Evolutionary conservation across 2,888 invertebrate species (phyloP).

Genomic region (Trisateles emortualis): DNA sequence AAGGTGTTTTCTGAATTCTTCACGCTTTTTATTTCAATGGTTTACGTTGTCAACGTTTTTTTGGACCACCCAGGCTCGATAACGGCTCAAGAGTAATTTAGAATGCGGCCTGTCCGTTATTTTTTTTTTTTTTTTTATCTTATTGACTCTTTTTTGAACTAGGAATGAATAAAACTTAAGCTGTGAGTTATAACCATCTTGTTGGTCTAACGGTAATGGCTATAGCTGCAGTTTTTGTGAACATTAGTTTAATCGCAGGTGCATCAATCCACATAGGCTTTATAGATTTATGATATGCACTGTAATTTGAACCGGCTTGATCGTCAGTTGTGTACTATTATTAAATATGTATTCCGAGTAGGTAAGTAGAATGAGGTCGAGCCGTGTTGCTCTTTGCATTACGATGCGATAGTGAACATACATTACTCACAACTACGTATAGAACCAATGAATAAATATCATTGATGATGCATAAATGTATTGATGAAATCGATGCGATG

Average conservation of each 20-base stretch:
- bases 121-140: too few species aligned
- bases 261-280: too few species aligned
- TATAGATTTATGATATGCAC: neutral
- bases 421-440: conserved; percentile 10
- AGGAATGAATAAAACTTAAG: too few species aligned
- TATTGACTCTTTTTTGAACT: too few species aligned
- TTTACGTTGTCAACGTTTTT: too few species aligned
- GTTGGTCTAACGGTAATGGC: conserved; percentile 21
- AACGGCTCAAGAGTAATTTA: too few species aligned
- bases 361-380: conserved; percentile 28
- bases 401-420: conserved; percentile 21
- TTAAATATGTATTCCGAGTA: conserved; percentile 12
- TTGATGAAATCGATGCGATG: conserved; percentile 33
- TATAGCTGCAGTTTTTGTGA: conserved; percentile 29
- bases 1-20: too few species aligned
- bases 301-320: conserved; percentile 34
- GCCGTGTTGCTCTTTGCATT: conserved; percentile 30
- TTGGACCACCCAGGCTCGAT: too few species aligned
- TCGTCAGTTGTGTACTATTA: conserved; percentile 33
- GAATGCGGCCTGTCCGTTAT: too few species aligned
- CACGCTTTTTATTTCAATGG: too few species aligned
- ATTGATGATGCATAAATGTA: conserved; percentile 35
- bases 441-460: conserved; percentile 29
- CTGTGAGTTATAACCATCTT: neutral
- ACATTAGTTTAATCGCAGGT: conserved; percentile 3